Base-by-base conservation (phyloP, 2,113 vertebrate species). In the Cololabis saira region DNA sequence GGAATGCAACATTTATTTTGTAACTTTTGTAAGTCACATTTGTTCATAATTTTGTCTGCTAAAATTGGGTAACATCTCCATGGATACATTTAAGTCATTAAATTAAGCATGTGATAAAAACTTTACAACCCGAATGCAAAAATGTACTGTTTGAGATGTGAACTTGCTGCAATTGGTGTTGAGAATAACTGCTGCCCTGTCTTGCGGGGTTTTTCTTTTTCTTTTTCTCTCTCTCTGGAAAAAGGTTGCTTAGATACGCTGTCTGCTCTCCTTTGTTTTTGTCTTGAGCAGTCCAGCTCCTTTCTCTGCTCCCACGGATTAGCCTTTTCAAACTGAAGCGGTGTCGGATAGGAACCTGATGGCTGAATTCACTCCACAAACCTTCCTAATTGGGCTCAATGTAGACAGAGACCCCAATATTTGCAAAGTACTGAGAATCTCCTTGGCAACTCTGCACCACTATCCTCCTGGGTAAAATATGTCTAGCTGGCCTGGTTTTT, bases 301-400 rank as follows among this genome's bases (percentile, higher is more conserved):
- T 78, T 61, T 61, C 56, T 44, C 6, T 6, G 10, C 53, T 71
- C 72, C 58, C 69, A 61, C 53, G 74, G 52, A 82, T 78, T 71
- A 47, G 58, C 57, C 80, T 82, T 79, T 80, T 84, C 60, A 80
- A 43, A 27, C 22, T 7, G 18, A 49, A 55, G 63, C 56, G 3
- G 33, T 2, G 15, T 64, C 21, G 1, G 22, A 68, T 18, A 16
- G 61, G 37, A 79, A 52, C 61, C 79, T 65, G 76, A 75, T 70
- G 51, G 77, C 56, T 45, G 40, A 78, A 70, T 86, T 73, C 69
- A 4, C 47, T 4, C 14, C 83, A 80, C 71, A 75, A 48, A 61
- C 64, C 22, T 64, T 56, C 45, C 85, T 88, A 81, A 89, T 89
- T 89, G 81, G 81, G 45, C 81, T 82, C 62, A n/a, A n/a, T n/a